Evolutionary conservation across 2,113 vertebrate genomes (phyloP).

Genomic region (Grammatotria lemairii): DNA sequence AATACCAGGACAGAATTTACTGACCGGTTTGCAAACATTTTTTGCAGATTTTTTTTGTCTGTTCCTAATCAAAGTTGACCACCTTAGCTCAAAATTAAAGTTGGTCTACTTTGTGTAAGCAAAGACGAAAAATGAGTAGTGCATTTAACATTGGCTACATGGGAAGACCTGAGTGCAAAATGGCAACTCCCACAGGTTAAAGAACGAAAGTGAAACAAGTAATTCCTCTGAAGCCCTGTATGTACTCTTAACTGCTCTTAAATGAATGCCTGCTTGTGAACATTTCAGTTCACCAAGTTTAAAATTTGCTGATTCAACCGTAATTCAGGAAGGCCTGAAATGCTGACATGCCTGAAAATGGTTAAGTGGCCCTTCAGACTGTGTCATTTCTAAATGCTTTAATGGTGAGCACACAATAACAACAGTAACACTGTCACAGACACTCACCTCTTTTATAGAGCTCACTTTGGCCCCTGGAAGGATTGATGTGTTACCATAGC

Average conservation of each 20-base stretch:
- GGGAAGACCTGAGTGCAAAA: background rate
- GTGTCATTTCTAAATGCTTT: constrained; percentile 49
- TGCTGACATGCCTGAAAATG: constrained; percentile 23
- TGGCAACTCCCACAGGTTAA: background rate
- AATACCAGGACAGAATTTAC: background rate
- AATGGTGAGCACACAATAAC: constrained; percentile 61
- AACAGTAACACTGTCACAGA: constrained; percentile 64
- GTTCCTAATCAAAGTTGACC: background rate
- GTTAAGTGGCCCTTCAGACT: constrained; percentile 60
- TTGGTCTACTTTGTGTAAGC: background rate
- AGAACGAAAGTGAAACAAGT: background rate
- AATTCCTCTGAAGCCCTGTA: background rate
- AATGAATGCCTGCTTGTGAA: constrained; percentile 11
- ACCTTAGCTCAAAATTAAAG: background rate
- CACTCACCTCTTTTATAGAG: constrained; percentile 55
- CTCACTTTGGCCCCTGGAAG: constrained; percentile 35
- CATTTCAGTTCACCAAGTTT: background rate
- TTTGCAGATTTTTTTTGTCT: background rate
- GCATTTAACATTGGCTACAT: background rate
- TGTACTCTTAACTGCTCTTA: background rate
- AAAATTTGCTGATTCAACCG: background rate
- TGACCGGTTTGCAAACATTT: background rate
- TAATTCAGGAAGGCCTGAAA: background rate
- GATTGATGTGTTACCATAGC: constrained; percentile 59
- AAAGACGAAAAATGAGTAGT: background rate